Conservation (phyloP, 2,888 invertebrate species). For the Meandrusa payeni region DNA sequence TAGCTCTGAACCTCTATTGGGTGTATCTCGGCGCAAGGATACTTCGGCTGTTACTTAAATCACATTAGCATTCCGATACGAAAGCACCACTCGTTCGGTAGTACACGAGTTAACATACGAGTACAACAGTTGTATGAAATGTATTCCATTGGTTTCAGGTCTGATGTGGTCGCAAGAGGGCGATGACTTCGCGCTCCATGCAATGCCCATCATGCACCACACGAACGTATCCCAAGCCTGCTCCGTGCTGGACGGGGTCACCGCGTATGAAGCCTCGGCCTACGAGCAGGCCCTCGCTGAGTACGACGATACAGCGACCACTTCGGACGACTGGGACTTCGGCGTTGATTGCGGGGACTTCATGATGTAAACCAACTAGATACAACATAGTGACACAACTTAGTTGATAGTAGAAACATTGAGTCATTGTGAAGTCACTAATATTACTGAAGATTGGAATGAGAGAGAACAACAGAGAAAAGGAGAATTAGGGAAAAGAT, state of each 20-base stretch:
- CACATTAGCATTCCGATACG: too few relatives aligned
- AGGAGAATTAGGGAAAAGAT: too few relatives aligned
- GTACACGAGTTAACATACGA: too few relatives aligned
- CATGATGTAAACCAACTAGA: constrained; percentile 76
- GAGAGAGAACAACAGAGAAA: too few relatives aligned
- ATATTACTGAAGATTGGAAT: too few relatives aligned
- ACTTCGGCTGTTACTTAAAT: too few relatives aligned
- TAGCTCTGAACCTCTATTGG: too few relatives aligned
- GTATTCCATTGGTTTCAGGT: constrained; percentile 63
- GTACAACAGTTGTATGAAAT: too few relatives aligned
- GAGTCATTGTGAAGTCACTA: too few relatives aligned
- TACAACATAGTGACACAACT: neutral
- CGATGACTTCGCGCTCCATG: constrained; percentile 84
- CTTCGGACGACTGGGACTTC: constrained; percentile 84
- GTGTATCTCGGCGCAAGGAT: too few relatives aligned
- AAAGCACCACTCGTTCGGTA: too few relatives aligned
- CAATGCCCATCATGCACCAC: constrained; percentile 83
- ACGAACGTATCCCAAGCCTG: constrained; percentile 82
- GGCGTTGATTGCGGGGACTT: constrained; percentile 87
- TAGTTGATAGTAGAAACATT: neutral
- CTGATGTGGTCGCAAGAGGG: constrained; percentile 85
- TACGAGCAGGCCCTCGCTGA: constrained; percentile 83
- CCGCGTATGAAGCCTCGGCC: constrained; percentile 81
- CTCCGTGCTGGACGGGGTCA: constrained; percentile 78
- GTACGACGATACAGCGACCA: constrained; percentile 73